phyloP scores from a whole-genome alignment of 2,797 vertebrate genomes.

The Molossus alvarezi region DNA sequence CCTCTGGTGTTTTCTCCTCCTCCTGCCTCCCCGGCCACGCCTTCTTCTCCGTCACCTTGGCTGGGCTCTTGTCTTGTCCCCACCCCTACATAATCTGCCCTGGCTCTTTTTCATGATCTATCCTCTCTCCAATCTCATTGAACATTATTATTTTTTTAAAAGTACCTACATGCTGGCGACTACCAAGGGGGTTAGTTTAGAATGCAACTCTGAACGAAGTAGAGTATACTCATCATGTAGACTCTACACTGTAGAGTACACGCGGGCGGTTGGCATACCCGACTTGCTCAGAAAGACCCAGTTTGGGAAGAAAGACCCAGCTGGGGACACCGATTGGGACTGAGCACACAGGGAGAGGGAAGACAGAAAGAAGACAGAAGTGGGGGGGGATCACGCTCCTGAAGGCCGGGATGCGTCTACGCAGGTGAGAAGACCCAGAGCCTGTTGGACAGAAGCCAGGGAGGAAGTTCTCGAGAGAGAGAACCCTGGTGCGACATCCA shows the following conservation, averaged over 20 bases:
- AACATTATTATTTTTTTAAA: neutral
- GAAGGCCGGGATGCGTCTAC: neutral
- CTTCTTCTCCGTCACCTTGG: neutral
- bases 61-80: neutral
- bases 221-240: neutral
- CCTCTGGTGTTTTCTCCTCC: neutral
- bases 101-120: neutral
- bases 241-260: too few relatives aligned
- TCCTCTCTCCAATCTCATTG: neutral
- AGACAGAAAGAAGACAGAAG: neutral
- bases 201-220: neutral
- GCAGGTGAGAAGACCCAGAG: neutral
- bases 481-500: neutral
- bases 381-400: neutral
- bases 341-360: rapidly evolving
- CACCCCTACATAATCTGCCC: neutral
- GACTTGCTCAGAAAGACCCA: neutral
- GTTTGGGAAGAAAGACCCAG: neutral
- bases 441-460: neutral
- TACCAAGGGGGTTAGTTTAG: neutral
- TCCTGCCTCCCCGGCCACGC: neutral
- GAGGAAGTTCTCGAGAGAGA: neutral
- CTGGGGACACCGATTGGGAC: neutral
- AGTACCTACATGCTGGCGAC: neutral
- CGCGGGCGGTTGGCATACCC: neutral